These are phyloP conservation scores for Prionace glauca DNA, from an alignment of 2,797 vertebrate genomes.

Conservation along the genomic window DNA sequence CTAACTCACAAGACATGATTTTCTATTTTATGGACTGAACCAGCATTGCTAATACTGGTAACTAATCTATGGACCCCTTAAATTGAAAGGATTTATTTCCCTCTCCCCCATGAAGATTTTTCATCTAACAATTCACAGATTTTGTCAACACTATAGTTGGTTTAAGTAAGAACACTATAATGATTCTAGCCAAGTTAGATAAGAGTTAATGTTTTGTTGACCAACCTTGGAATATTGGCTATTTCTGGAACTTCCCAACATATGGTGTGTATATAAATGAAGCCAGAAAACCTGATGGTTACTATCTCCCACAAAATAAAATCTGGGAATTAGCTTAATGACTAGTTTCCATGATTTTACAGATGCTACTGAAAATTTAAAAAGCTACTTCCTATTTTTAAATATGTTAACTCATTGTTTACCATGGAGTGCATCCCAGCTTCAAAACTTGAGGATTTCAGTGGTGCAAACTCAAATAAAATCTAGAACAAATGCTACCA, in stretches of 20 bases:
- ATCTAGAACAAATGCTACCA: neutral
- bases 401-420: conserved; percentile 21
- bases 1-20: neutral
- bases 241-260: conserved; percentile 15
- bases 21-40: neutral
- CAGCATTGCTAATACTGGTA: neutral
- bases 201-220: conserved; percentile 11
- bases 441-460: neutral
- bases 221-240: neutral
- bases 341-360: conserved; percentile 25
- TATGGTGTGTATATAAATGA: neutral
- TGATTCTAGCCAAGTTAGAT: neutral
- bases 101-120: neutral
- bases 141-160: neutral
- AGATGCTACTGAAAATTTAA: neutral
- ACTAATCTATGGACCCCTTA: neutral
- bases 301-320: neutral
- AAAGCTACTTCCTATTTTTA: too few species aligned
- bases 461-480: neutral
- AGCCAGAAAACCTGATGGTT: neutral
- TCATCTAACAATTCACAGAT: conserved; percentile 39
- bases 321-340: conserved; percentile 28
- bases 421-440: neutral
- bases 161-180: neutral
- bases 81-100: neutral